Conservation (phyloP, 2,888 invertebrate species). For the Griposia aprilina region DNA sequence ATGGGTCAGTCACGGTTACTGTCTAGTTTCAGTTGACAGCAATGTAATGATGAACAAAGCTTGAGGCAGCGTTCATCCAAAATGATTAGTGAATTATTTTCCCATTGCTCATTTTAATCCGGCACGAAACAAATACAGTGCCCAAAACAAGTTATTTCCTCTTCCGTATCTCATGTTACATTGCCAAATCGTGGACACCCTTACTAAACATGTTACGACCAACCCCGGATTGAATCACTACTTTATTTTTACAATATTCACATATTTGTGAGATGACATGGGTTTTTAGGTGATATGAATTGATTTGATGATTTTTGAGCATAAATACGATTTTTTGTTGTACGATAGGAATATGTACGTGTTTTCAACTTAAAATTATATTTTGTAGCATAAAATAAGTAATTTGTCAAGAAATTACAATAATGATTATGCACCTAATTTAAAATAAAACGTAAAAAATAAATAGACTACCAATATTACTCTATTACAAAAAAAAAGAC, state of each 20-base stretch:
- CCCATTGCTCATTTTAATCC: constrained; percentile 33
- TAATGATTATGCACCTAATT: too few relatives aligned
- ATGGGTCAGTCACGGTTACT: not conserved
- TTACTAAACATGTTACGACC: constrained; percentile 66
- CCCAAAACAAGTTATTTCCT: constrained; percentile 59
- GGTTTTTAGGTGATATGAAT: constrained; percentile 34
- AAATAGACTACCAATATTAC: too few relatives aligned
- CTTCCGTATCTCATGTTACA: constrained; percentile 54
- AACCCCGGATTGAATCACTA: constrained; percentile 57
- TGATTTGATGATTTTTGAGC: constrained; percentile 3
- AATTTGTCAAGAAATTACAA: not conserved
- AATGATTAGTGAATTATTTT: too few relatives aligned
- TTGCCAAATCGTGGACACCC: constrained; percentile 76
- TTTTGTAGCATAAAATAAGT: not conserved
- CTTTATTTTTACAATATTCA: constrained; percentile 74
- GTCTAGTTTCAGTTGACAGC: not conserved
- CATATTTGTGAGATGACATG: constrained; percentile 59
- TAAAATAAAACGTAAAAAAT: too few relatives aligned
- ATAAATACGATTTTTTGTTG: not conserved
- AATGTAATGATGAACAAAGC: not conserved
- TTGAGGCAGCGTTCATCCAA: too few relatives aligned
- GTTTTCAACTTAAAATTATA: not conserved
- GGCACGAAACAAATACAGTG: constrained; percentile 58
- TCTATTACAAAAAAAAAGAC: not conserved
- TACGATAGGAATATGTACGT: not conserved